Evolutionary conservation across 1,140 invertebrate species (phyloP).

Genomic region (Zeugodacus cucurbitae): DNA sequence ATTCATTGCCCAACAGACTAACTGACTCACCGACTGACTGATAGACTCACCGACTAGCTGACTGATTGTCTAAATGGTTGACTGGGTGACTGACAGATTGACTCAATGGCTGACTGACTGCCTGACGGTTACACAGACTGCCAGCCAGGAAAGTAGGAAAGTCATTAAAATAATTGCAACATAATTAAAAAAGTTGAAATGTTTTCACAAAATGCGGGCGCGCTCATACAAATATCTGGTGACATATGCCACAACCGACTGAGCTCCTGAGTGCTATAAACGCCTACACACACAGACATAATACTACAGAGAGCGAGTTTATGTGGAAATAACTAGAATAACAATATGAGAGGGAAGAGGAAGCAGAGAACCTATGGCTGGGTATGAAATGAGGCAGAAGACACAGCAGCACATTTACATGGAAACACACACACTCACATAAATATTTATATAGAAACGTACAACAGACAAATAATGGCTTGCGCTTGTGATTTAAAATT

Average conservation of each 20-base stretch:
- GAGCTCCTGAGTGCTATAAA: not conserved
- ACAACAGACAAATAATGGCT: not conserved
- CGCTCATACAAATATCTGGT: conserved; percentile 23
- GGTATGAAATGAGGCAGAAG: not conserved
- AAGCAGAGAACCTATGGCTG: not conserved
- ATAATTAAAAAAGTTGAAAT: conserved; percentile 39
- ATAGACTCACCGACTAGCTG: not conserved
- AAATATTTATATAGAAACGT: not conserved
- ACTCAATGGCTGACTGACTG: not conserved
- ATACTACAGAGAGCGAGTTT: not conserved
- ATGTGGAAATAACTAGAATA: not conserved
- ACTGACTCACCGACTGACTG: not conserved
- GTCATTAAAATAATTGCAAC: conserved; percentile 38
- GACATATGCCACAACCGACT: conserved; percentile 32
- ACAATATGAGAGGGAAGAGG: not conserved
- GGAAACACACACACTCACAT: no score
- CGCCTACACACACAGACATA: not conserved
- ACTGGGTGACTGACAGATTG: not conserved
- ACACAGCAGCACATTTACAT: no score
- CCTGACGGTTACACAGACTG: not conserved
- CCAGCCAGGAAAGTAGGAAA: conserved; percentile 20
- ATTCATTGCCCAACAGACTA: no score
- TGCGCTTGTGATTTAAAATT: not conserved
- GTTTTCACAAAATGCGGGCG: conserved; percentile 26
- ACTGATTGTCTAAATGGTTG: not conserved